Percentiles rank a stretch among this genome's conserved stretches.
These are phyloP conservation scores for Cherax quadricarinatus DNA, from an alignment of 1,140 invertebrate genomes.

Conservation along the genomic window DNA sequence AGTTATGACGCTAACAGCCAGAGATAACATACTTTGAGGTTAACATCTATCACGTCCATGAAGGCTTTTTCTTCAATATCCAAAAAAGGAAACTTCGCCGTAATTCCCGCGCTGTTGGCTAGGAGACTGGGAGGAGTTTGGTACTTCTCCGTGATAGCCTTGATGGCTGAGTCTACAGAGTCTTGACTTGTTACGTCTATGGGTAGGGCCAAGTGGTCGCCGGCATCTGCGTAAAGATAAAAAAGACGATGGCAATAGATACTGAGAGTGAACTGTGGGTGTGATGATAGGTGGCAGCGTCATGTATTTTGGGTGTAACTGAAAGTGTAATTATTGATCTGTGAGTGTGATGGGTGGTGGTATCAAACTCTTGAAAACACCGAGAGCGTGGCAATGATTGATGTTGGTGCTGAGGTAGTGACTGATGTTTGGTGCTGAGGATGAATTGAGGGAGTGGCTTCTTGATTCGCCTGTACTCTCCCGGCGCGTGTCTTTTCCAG, in stretches of 20 bases:
- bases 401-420: too few relatives aligned
- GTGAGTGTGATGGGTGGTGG: too few relatives aligned
- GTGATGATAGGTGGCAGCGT: too few relatives aligned
- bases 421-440: too few relatives aligned
- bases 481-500: too few relatives aligned
- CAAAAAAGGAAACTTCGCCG: not conserved
- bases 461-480: too few relatives aligned
- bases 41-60: slow-evolving; percentile 8
- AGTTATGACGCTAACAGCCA: too few relatives aligned
- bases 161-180: not conserved
- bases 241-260: not conserved
- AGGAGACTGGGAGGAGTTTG: slow-evolving; percentile 27
- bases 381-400: too few relatives aligned
- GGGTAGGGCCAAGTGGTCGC: slow-evolving; percentile 14
- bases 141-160: not conserved
- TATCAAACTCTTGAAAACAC: too few relatives aligned
- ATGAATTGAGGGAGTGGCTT: too few relatives aligned
- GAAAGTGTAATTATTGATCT: too few relatives aligned
- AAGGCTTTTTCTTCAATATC: not conserved
- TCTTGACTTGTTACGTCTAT: slow-evolving; percentile 12
- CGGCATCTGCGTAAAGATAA: not conserved
- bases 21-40: slow-evolving; percentile 10
- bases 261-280: not conserved
- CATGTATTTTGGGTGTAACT: too few relatives aligned
- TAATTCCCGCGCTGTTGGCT: slow-evolving; percentile 17